These are phyloP conservation scores for Melopsittacus undulatus DNA, from an alignment of 2,797 vertebrate species.

Conservation along the genomic window DNA sequence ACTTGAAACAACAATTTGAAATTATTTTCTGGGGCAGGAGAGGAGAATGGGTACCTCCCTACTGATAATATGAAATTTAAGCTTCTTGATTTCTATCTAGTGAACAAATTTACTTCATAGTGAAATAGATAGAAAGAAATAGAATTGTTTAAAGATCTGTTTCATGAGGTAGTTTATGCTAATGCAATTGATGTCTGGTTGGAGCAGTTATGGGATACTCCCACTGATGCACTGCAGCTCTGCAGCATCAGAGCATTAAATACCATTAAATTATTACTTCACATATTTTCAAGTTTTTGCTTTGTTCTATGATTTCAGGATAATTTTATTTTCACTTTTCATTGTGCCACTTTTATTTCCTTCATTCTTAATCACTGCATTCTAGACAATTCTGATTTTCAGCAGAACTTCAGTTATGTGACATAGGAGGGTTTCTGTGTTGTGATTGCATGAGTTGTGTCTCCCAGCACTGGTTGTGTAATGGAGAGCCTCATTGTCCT, in stretches of 20 bases:
- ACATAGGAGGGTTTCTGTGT: slow-evolving; percentile 92
- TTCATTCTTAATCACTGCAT: slow-evolving; percentile 46
- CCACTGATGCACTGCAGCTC: not conserved
- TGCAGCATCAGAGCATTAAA: not conserved
- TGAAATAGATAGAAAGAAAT: not conserved
- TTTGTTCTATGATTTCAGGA: slow-evolving; percentile 22
- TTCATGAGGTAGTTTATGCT: not conserved
- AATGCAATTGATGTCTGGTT: accelerated
- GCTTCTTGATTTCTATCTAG: not conserved
- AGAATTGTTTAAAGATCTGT: not conserved
- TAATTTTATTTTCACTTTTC: not conserved
- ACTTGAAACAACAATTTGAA: not conserved
- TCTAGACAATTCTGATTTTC: slow-evolving; percentile 73
- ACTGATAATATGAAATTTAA: not conserved
- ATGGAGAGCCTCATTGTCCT: slow-evolving; percentile 92
- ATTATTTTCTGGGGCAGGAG: not conserved
- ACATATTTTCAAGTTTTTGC: not conserved
- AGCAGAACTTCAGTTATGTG: slow-evolving; percentile 86
- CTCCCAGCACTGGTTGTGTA: slow-evolving; percentile 91
- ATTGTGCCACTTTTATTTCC: not conserved
- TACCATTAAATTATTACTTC: not conserved
- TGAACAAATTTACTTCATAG: not conserved
- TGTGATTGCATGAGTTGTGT: slow-evolving; percentile 84
- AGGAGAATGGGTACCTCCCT: not conserved
- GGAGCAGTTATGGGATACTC: not conserved